Evolutionary conservation across 2,113 vertebrate genomes (phyloP).

Genomic region (Psephotus haematonotus): DNA sequence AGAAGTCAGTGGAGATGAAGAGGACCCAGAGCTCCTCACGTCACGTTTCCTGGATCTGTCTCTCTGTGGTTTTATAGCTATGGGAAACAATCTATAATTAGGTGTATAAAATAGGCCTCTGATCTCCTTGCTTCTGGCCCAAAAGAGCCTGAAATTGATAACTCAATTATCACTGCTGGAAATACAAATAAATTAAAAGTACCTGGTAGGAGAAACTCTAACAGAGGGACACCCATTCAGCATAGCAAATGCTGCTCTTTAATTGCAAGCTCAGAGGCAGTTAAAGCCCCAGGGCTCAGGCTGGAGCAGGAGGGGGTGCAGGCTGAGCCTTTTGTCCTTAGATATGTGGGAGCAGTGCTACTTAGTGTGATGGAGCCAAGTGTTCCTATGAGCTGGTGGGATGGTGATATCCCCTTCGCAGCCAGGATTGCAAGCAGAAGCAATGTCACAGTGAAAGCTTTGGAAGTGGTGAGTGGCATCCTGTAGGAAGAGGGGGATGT

Average conservation of each 20-base stretch:
- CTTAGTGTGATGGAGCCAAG: neutral
- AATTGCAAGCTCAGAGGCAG: neutral
- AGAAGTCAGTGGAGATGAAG: neutral
- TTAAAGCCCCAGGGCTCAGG: neutral
- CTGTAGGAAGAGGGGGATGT: neutral
- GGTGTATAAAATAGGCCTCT: conserved; percentile 51
- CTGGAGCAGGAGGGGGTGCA: neutral
- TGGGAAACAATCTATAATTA: conserved; percentile 64
- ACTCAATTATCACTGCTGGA: conserved; percentile 63
- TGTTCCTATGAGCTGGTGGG: neutral
- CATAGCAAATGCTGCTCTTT: neutral
- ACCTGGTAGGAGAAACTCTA: conserved; percentile 2
- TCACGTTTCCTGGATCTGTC: conserved; percentile 1
- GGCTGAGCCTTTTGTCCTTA: neutral
- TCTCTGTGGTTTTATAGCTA: conserved; percentile 20
- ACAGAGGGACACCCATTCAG: neutral
- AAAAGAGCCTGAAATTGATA: conserved; percentile 60
- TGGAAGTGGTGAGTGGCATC: neutral
- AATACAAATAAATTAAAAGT: conserved; percentile 64
- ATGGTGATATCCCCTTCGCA: neutral
- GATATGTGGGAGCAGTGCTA: accelerated
- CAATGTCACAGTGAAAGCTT: neutral
- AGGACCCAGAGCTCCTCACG: neutral
- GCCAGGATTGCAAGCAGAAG: too few relatives aligned
- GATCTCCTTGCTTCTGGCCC: conserved; percentile 54